These are phyloP conservation scores for Perognathus longimembris DNA, from an alignment of 2,113 vertebrate genomes.

Conservation along the genomic window DNA sequence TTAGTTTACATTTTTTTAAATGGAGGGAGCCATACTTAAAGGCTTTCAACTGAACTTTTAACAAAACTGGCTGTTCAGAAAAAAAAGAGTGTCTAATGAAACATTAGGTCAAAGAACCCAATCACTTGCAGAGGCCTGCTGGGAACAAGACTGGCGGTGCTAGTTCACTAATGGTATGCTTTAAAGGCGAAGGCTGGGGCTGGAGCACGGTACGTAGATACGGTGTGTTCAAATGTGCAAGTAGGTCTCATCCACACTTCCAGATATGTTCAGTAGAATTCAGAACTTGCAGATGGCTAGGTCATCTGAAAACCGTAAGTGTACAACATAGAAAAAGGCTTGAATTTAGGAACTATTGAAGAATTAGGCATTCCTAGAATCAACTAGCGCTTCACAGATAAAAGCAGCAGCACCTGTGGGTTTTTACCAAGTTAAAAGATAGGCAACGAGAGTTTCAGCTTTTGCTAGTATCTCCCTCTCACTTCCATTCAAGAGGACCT, in stretches of 20 bases:
- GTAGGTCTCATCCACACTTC: conserved; percentile 62
- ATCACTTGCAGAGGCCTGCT: conserved; percentile 15
- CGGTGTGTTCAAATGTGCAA: conserved; percentile 59
- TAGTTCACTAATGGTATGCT: conserved; percentile 22
- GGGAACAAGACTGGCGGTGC: not conserved
- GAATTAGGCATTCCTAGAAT: conserved; percentile 71
- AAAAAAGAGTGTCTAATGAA: conserved; percentile 50
- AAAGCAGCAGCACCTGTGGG: conserved; percentile 80
- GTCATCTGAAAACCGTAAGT: conserved; percentile 61
- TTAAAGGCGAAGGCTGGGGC: conserved; percentile 7
- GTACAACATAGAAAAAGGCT: conserved; percentile 65
- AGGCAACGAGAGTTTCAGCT: conserved; percentile 69
- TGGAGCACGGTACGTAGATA: conserved; percentile 46
- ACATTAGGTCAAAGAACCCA: conserved; percentile 63
- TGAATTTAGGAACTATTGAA: conserved; percentile 63
- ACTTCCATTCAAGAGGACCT: conserved; percentile 43
- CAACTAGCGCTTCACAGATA: conserved; percentile 71
- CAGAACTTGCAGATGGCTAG: conserved; percentile 66
- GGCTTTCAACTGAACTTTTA: conserved; percentile 62
- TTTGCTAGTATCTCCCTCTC: conserved; percentile 63
- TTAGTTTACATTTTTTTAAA: conserved; percentile 45
- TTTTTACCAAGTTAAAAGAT: conserved; percentile 72
- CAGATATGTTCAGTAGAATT: conserved; percentile 63
- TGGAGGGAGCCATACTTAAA: conserved; percentile 64
- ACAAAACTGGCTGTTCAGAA: conserved; percentile 55